phyloP scores from a whole-genome alignment of 2,888 invertebrate species.

The Harpalus rufipes region DNA sequence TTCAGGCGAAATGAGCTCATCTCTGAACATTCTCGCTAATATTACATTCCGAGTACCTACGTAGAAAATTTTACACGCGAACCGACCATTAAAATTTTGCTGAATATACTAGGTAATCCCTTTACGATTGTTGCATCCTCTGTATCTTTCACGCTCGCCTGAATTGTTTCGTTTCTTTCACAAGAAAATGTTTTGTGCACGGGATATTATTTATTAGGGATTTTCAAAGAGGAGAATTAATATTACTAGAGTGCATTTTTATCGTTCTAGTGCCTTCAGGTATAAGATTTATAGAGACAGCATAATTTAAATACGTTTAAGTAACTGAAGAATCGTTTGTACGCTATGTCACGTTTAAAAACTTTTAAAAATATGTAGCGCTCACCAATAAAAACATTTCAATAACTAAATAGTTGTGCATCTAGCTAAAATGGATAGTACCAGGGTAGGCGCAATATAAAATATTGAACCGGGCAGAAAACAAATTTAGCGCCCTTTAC shows the following conservation, averaged over 20 bases:
- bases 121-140: neutral
- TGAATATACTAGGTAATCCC: constrained; percentile 17
- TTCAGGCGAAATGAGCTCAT: constrained; percentile 29
- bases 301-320: no score
- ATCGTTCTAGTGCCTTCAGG: neutral
- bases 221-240: neutral
- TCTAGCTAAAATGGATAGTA: no score
- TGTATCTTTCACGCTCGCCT: constrained; percentile 9
- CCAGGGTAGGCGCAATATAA: no score
- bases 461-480: no score
- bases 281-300: neutral
- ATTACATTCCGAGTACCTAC: constrained; percentile 36
- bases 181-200: constrained; percentile 16
- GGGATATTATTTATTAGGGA: neutral
- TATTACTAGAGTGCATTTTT: neutral
- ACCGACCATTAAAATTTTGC: constrained; percentile 16
- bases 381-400: no score
- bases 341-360: no score
- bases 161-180: constrained; percentile 9
- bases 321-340: no score
- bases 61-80: constrained; percentile 37
- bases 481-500: no score
- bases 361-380: no score
- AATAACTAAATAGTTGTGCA: no score
- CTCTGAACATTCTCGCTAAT: constrained; percentile 43